Base-by-base conservation (phyloP, 2,797 vertebrate genomes). In the Champsocephalus gunnari region DNA sequence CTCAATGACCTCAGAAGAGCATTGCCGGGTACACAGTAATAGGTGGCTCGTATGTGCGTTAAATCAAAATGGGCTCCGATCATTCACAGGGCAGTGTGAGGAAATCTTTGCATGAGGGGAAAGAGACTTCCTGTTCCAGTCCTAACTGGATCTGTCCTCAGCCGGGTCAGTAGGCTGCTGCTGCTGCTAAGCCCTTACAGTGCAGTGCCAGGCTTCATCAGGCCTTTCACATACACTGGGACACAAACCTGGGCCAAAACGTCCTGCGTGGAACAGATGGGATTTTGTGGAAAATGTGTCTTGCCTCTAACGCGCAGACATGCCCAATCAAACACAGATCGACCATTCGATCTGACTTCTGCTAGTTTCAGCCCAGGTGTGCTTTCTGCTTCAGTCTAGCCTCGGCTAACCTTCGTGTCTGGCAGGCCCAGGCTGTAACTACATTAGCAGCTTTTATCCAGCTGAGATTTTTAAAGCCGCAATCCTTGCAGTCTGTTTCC, bases 191-290 rank as follows among this genome's bases (percentile, higher is more conserved):
- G 77, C 82, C 71, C 62, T 78, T 17, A 72, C 73, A 58, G 82
- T 81, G 78, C 80, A 68, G 84, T 80, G 89, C 89, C 89, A 90
- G 84, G 87, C 84, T 85, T 91, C 73, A 80, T 86, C 65, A 6
- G 90, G 86, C 85, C 88, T 91, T 83, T 91, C 88, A 88, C 79
- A 48, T 51, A 59, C 84, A 89, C 80, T 82, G 80, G 1, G 75
- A 87, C 69, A 77, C 77, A 72, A 79, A 86, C 64, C 49, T 19
- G 54, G 77, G 72, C 75, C 78, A 77, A 75, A 81, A 68, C 21
- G 49, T 81, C 75, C 71, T 64, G 69, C 49, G 8, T 66, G 28
- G 68, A 82, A 74, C 82, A 87, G 82, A 85, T 79, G 69, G 79
- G 55, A 66, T 83, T 81, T 77, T 83, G 71, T 61, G 49, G 71